These are phyloP conservation scores for Eulithis prunata DNA, from an alignment of 2,888 invertebrate genomes.

Conservation along the genomic window DNA sequence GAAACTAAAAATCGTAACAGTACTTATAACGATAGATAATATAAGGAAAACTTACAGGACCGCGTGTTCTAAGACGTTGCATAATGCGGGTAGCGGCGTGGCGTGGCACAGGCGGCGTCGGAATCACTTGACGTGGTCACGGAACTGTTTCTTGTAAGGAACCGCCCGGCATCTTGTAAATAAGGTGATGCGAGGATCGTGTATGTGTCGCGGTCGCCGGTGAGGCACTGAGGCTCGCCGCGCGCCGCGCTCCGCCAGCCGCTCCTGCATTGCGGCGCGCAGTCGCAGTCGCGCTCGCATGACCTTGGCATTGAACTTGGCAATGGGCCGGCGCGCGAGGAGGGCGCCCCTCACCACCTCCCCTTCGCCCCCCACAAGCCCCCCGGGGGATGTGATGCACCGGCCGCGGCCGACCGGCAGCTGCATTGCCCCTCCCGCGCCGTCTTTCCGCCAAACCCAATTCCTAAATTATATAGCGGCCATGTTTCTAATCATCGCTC, in stretches of 20 bases:
- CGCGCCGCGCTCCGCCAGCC: constrained; percentile 69
- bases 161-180: constrained; percentile 40
- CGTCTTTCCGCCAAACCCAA: constrained; percentile 59
- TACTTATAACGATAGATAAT: constrained; percentile 27
- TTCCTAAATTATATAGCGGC: constrained; percentile 47
- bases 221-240: constrained; percentile 75
- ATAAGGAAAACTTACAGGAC: constrained; percentile 61
- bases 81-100: constrained; percentile 62
- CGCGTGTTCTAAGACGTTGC: constrained; percentile 62
- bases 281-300: constrained; percentile 86
- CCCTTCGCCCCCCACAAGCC: constrained; percentile 3
- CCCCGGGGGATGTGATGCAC: constrained; percentile 67
- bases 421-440: constrained; percentile 76
- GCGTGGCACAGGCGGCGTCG: constrained; percentile 54
- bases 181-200: constrained; percentile 61
- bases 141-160: constrained; percentile 33
- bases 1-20: constrained; percentile 21
- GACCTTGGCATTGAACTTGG: constrained; percentile 94
- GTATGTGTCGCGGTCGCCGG: constrained; percentile 69
- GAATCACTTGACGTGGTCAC: constrained; percentile 57
- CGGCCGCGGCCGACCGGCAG: constrained; percentile 55
- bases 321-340: constrained; percentile 80
- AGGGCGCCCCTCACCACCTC: constrained; percentile 34
- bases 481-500: constrained; percentile 48
- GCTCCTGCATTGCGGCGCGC: constrained; percentile 88